Evolutionary conservation across 2,888 invertebrate genomes (phyloP).

Genomic region (Ochropleura leucogaster): DNA sequence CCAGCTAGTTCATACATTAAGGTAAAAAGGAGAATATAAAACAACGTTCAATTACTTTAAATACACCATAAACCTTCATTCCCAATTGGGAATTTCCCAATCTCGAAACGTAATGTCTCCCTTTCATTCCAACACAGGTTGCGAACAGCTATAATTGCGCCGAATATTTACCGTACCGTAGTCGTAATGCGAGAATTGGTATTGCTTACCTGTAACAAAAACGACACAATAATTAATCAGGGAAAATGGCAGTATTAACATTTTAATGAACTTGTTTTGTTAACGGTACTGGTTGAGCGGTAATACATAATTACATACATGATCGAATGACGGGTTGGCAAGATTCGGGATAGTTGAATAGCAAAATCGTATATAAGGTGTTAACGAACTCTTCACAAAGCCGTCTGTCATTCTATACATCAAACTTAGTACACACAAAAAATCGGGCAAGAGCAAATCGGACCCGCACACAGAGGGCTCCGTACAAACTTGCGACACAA

Average conservation of each 20-base stretch:
- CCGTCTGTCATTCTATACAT: too few relatives aligned
- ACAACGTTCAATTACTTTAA: conserved; percentile 30
- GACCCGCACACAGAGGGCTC: too few relatives aligned
- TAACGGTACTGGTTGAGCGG: neutral
- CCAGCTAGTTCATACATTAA: too few relatives aligned
- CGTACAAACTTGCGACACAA: too few relatives aligned
- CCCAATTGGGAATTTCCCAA: conserved; percentile 49
- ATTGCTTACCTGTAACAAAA: conserved; percentile 74
- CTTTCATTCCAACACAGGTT: conserved; percentile 37
- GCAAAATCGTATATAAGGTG: too few relatives aligned
- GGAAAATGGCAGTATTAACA: conserved; percentile 39
- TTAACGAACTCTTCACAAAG: too few relatives aligned
- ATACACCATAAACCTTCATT: conserved; percentile 27
- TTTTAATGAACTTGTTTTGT: conserved; percentile 46
- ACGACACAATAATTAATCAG: conserved; percentile 56
- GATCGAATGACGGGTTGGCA: neutral
- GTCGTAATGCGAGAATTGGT: conserved; percentile 46
- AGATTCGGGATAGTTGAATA: neutral
- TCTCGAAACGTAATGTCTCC: conserved; percentile 33
- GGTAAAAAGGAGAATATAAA: conserved; percentile 16
- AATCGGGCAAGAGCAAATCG: too few relatives aligned
- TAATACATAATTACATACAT: neutral
- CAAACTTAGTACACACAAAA: too few relatives aligned
- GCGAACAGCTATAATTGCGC: conserved; percentile 41
- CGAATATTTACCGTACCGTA: conserved; percentile 56